Evolutionary conservation across 2,113 vertebrate genomes (phyloP).

Genomic region (Crotalus horridus): DNA sequence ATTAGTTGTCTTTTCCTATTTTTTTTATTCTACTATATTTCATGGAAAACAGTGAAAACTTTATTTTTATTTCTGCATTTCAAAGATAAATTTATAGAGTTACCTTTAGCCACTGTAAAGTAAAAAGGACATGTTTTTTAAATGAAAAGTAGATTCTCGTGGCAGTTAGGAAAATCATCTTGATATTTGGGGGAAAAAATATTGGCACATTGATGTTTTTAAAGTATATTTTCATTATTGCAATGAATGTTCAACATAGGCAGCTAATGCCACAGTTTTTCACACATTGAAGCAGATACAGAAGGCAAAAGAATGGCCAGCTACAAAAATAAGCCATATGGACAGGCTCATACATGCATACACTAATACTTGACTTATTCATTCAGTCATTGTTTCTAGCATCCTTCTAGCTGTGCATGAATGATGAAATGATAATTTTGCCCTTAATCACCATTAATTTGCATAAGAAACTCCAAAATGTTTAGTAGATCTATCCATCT

Average conservation of each 20-base stretch:
- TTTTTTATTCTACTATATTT: not conserved
- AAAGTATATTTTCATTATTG: not conserved
- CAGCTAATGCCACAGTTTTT: not conserved
- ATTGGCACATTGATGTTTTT: not conserved
- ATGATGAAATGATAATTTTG: not conserved
- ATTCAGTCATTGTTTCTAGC: not conserved
- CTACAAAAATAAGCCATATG: not conserved
- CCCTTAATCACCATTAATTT: not conserved
- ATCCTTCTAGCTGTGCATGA: not conserved
- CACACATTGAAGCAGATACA: not conserved
- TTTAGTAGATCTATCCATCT: too few species aligned
- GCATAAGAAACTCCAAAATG: not conserved
- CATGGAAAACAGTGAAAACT: not conserved
- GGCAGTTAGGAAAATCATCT: not conserved
- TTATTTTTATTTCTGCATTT: not conserved
- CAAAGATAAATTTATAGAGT: not conserved
- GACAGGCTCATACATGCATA: not conserved
- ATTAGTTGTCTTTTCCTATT: not conserved
- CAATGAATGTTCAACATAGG: not conserved
- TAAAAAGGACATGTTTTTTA: not conserved
- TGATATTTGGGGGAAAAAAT: not conserved
- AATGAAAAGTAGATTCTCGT: not conserved
- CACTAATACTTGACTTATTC: not conserved
- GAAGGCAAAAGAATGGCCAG: not conserved
- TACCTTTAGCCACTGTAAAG: not conserved